Evolutionary conservation across 2,113 vertebrate species (phyloP), one percentile per base, ranked within the genome.

Genomic region (Callipepla californica): DNA sequence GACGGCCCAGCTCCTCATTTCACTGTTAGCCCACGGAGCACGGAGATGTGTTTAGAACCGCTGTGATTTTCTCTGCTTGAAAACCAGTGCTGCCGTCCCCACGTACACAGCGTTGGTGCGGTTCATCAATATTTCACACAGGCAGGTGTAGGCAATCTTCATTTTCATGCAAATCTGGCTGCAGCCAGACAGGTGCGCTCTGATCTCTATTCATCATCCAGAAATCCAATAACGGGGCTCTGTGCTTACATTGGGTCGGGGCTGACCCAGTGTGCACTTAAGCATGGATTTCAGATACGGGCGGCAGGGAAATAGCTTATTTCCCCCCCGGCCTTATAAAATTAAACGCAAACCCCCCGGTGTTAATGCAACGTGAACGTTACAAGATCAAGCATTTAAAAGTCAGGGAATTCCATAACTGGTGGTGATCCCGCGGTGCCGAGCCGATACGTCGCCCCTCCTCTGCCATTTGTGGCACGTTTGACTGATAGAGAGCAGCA

Each of bases 161-260:
- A 95, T 97, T 96, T 93, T 89, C 93, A 97, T 96, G 97, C 96
- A 96, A 96, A 97, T 96, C 81, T 69, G 93, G 80, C 90, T 34
- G 73, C 87, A 94, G 74, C 85, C 90, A 95, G 96, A 89, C 95
- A 96, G 96, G 92, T 95, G 96, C 75, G 9, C 88, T 92, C 96
- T 93, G 94, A 76, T 96, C 96, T 94, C 93, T 93, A 84, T 96
- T 97, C 96, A 94, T 94, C 96, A 91, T 67, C 94, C 47, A 80
- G 69, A 97, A 98, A 98, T 97, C 97, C 96, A 97, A 96, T 97
- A 96, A 96, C 95, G 73, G 86, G 93, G 40, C 72, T 89, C 92
- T 94, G 97, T 96, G 94, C 96, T 91, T 96, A 96, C 96, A 96
- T 88, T 96, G 97, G 96, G 90, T 96, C 95, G 96, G 95, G 96